phyloP scores from a whole-genome alignment of 2,113 vertebrate species.

The Solea solea region DNA sequence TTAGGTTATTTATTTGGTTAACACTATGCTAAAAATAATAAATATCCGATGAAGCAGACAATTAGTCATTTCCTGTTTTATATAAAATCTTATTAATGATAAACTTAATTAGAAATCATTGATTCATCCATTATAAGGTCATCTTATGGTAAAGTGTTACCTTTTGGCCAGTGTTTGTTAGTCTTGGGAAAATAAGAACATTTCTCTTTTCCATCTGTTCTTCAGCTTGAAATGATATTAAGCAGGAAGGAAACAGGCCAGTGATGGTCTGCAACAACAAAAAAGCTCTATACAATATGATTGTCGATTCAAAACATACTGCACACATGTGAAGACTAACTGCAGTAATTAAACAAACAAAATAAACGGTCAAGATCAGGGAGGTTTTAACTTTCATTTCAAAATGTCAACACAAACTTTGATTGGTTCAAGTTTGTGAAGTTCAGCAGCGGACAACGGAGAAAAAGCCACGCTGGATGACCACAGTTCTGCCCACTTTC shows the following conservation, averaged over 20 bases:
- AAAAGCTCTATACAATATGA: conserved; percentile 35
- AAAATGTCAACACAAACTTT: conserved; percentile 26
- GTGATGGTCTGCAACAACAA: neutral
- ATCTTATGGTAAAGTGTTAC: no score
- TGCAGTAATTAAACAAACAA: conserved; percentile 14
- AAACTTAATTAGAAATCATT: no score
- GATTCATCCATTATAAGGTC: no score
- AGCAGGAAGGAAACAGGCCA: neutral
- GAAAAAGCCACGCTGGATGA: conserved; percentile 77
- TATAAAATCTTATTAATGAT: no score
- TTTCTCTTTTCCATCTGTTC: neutral
- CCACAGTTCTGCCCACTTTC: conserved; percentile 70
- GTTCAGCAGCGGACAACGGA: conserved; percentile 44
- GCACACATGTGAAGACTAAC: conserved; percentile 35
- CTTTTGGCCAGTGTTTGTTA: neutral
- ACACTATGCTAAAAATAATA: no score
- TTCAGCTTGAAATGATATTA: neutral
- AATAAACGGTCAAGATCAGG: conserved; percentile 15
- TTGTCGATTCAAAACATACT: conserved; percentile 57
- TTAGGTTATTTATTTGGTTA: no score
- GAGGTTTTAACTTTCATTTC: conserved; percentile 34
- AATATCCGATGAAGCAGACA: no score
- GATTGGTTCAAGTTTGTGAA: neutral
- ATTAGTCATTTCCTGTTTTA: no score
- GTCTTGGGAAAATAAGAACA: neutral